A percentile compares a stretch with the other conserved stretches of the same genome.
These are phyloP conservation scores for Salvator merianae DNA, from an alignment of 2,113 vertebrate species.

Conservation along the genomic window DNA sequence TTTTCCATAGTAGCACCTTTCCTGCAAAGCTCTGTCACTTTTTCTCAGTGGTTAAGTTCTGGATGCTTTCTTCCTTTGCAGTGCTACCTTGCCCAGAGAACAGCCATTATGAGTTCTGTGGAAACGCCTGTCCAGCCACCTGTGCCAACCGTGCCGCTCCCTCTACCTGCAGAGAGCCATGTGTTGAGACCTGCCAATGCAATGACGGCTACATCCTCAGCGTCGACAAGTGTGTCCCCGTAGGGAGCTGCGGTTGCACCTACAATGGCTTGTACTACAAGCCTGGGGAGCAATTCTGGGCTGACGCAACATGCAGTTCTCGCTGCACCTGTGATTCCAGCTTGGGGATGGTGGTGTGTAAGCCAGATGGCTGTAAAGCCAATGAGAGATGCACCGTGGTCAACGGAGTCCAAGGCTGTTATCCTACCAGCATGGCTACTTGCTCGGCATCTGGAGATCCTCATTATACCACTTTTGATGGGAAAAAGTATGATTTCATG, in stretches of 20 bases:
- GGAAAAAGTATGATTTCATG: constrained; percentile 42
- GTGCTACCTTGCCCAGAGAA: constrained; percentile 59
- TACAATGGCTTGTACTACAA: constrained; percentile 34
- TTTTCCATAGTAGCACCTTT: too few species aligned
- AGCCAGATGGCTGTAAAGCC: constrained; percentile 50
- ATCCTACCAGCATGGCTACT: constrained; percentile 42
- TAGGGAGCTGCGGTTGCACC: constrained; percentile 62
- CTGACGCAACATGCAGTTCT: neutral
- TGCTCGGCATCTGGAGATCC: constrained; percentile 43
- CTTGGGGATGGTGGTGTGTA: constrained; percentile 64
- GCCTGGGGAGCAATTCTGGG: constrained; percentile 59
- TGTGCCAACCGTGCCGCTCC: constrained; percentile 10
- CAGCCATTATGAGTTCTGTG: constrained; percentile 76
- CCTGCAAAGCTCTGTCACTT: neutral
- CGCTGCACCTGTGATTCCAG: constrained; percentile 57
- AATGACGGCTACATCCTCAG: constrained; percentile 54
- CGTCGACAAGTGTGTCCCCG: constrained; percentile 19
- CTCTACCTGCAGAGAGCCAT: constrained; percentile 31
- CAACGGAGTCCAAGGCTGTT: constrained; percentile 66
- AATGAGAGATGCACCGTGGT: constrained; percentile 63
- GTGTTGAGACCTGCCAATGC: constrained; percentile 71
- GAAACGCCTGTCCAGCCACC: constrained; percentile 61
- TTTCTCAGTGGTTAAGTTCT: neutral
- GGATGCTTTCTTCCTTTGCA: neutral
- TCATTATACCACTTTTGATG: constrained; percentile 56